Base-by-base conservation (phyloP, 2,113 vertebrate species). In the Scopus umbretta region DNA sequence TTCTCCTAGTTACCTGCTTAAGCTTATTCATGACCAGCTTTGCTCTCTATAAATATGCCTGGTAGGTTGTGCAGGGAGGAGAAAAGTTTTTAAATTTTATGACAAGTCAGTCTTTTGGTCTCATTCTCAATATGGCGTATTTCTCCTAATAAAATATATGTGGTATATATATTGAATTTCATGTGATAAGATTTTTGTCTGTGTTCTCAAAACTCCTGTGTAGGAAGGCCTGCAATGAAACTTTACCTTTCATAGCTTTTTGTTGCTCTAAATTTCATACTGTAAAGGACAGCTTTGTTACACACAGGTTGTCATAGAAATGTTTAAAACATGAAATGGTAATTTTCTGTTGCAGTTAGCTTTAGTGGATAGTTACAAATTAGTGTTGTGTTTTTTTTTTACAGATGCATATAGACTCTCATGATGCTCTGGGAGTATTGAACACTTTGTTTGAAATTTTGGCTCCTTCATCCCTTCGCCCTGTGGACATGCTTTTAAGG, bases 401-500 rank as follows among this genome's bases (percentile, higher is more conserved):
- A 55, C 96, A 99, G 99, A 99, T 99, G 99, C 99, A 99, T 74
- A 98, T 99, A 80, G 99, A 99, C 88, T 99, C 99, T 61, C 99
- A 99, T 1, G 99, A 99, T 97, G 99, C 99, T 7, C 93, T 99
- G 49, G 99, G 99, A 13, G 99, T 99, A 68, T 22, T 99, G 76
- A 99, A 99, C 90, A 99, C 99, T 6, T 95, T 99, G 15, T 99
- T 99, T 98, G 99, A 99, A 97, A 99, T 99, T 4, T 97, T 99
- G 96, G 99, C 99, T 13, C 99, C 99, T 26, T 99, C 99, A 25
- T 99, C 99, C 15, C 98, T 99, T 43, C 98, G 99, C 36, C 99
- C 99, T 2, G 99, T 99, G 40, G 99, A 99, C 97, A 99, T 99
- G 99, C 98, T 99, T 70, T 96, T 99, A 62, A 99, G 99, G 97